Evolutionary conservation across 1,140 invertebrate genomes (phyloP), one percentile per base, ranked within the genome.

Genomic region (Protaetia brevitarsis): DNA sequence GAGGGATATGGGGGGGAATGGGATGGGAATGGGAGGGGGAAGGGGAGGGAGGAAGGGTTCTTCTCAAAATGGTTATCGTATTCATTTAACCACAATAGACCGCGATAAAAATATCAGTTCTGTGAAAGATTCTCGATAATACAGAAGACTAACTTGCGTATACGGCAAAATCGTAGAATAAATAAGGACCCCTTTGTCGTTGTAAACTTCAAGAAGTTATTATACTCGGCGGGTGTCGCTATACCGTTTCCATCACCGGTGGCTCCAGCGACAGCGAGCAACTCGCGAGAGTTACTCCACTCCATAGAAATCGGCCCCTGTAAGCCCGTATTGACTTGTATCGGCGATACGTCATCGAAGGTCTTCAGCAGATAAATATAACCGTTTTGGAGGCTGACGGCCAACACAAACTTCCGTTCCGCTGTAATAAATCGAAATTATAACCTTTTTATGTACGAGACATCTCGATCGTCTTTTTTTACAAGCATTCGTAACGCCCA

Each of bases 281-380:
- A 79, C 76, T 97, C 93, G 27, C 93, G 88, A 0, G 93, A 95
- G 78, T 97, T 98, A 51, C 94, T 95, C 96, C 96, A 98, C 79
- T 98, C 95, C 81, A 97, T 92, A 68, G 89, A 88, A 56, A 93
- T 78, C 1, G 89, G 88, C 26, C 81, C 79, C 41, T 91, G 90
- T 71, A 89, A 87, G 2, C 88, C 88, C 0, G 95, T 97, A 72
- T 88, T 84, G 66, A 98, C 88, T 63, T 93, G 86, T 45, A 89
- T 86, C 0, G 94, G 94, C 61, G 89, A 91, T 10, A 97, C 87
- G 79, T 98, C 96, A 79, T 98, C 95, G 76, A 95, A 96, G 11
- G 90, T 93, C 60, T 90, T 88, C 75, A 98, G 83, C 65, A 98
- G 83, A 70, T 92, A 91, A 16, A 98, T 90, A 70, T 88, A 88